phyloP scores from a whole-genome alignment of 2,113 vertebrate species.

The Peromyscus californicus region DNA sequence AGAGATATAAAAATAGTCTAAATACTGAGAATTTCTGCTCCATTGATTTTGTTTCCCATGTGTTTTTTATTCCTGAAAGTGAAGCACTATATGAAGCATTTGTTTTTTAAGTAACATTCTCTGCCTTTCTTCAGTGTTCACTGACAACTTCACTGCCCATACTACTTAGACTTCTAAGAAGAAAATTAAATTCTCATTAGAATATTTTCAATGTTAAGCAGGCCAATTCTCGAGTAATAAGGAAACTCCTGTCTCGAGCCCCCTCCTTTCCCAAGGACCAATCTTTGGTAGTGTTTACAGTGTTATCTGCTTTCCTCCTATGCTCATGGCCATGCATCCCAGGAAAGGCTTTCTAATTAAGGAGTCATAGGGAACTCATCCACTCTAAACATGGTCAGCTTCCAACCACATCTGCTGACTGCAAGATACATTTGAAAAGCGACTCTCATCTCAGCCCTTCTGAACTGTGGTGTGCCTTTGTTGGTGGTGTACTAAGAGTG shows the following conservation, averaged over 20 bases:
- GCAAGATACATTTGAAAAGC: constrained; percentile 25
- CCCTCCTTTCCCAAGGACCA: not conserved
- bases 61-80: not conserved
- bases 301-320: not conserved
- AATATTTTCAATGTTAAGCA: constrained; percentile 12
- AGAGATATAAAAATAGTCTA: not conserved
- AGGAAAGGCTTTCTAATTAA: not conserved
- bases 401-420: not conserved
- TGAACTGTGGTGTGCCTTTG: constrained; percentile 19
- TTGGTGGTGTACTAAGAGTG: constrained; percentile 26
- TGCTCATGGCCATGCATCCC: not conserved
- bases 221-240: not conserved
- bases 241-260: not conserved
- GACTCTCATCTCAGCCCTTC: not conserved
- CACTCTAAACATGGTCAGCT: constrained; percentile 24
- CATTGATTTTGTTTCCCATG: not conserved
- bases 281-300: not conserved
- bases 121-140: not conserved
- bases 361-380: constrained; percentile 4
- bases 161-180: not conserved
- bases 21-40: not conserved
- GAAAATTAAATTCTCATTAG: not conserved
- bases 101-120: not conserved
- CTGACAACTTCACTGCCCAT: not conserved
- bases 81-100: not conserved